Conservation (phyloP, 2,113 vertebrate species). For the Callocephalon fimbriatum region DNA sequence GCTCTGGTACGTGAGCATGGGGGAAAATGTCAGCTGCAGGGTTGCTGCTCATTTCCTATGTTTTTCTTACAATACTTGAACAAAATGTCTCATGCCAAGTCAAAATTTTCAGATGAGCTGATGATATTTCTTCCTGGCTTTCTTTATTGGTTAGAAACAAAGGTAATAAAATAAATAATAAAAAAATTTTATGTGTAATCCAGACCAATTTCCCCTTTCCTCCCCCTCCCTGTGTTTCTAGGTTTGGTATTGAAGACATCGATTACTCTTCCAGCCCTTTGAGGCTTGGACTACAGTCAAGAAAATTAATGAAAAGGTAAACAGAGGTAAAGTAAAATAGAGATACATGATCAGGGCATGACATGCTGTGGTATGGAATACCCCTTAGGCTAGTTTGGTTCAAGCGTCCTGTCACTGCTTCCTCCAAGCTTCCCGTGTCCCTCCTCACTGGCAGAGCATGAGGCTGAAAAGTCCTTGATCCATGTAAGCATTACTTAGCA, state of each 20-base stretch:
- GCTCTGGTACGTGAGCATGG: fast-evolving
- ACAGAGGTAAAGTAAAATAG: constrained; percentile 20
- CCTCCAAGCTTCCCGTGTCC: background rate
- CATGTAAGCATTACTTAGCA: background rate
- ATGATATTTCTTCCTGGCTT: background rate
- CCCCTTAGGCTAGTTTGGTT: background rate
- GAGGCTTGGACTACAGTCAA: background rate
- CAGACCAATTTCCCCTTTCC: background rate
- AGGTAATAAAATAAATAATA: background rate
- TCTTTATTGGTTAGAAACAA: background rate
- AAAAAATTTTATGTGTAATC: fast-evolving
- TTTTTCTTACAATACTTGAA: background rate
- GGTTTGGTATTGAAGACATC: background rate
- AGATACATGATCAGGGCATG: background rate
- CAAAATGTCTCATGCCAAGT: background rate
- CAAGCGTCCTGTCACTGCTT: background rate
- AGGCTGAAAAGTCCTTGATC: background rate
- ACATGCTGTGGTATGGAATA: background rate
- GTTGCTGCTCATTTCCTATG: background rate
- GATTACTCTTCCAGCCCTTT: background rate
- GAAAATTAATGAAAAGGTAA: constrained; percentile 26
- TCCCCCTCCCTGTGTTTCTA: background rate
- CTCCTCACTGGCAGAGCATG: background rate
- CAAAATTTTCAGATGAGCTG: background rate
- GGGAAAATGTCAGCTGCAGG: background rate